Evolutionary conservation across 2,888 invertebrate species (phyloP).

Genomic region (Acrobasis repandana): DNA sequence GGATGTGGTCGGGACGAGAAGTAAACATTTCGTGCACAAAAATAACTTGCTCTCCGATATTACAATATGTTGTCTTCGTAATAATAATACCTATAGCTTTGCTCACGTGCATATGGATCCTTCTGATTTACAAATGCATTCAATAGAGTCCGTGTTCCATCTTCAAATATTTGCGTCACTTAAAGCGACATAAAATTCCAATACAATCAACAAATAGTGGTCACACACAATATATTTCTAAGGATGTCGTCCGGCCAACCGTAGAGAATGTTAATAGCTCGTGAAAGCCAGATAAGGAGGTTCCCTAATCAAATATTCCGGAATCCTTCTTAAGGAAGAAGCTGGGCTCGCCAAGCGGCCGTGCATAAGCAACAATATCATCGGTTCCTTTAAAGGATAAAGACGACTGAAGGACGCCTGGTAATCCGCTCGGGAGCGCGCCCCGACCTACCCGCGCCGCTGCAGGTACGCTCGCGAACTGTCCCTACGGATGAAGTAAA

Average conservation of each 20-base stretch:
- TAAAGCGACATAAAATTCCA: slow-evolving; percentile 18
- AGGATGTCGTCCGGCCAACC: slow-evolving; percentile 49
- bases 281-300: slow-evolving; percentile 69
- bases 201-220: slow-evolving; percentile 41
- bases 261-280: slow-evolving; percentile 64
- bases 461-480: slow-evolving; percentile 41
- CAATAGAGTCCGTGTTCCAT: background rate
- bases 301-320: slow-evolving; percentile 75
- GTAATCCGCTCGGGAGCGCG: slow-evolving; percentile 63
- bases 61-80: slow-evolving; percentile 4
- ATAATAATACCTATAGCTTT: slow-evolving; percentile 5
- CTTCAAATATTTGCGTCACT: slow-evolving; percentile 18
- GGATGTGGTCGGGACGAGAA: slow-evolving; percentile 20
- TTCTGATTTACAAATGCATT: background rate
- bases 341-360: slow-evolving; percentile 52
- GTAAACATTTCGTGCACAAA: slow-evolving; percentile 33
- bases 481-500: slow-evolving; percentile 26
- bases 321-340: slow-evolving; percentile 68
- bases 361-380: slow-evolving; percentile 75
- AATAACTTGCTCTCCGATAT: slow-evolving; percentile 9
- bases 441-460: slow-evolving; percentile 51
- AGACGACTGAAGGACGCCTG: slow-evolving; percentile 64
- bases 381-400: slow-evolving; percentile 72
- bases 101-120: background rate
- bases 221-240: slow-evolving; percentile 49